Percentiles rank a stretch among this genome's conserved stretches.
Conservation (phyloP, 2,888 invertebrate species). For the Hirtodrosophila histrioides region DNA sequence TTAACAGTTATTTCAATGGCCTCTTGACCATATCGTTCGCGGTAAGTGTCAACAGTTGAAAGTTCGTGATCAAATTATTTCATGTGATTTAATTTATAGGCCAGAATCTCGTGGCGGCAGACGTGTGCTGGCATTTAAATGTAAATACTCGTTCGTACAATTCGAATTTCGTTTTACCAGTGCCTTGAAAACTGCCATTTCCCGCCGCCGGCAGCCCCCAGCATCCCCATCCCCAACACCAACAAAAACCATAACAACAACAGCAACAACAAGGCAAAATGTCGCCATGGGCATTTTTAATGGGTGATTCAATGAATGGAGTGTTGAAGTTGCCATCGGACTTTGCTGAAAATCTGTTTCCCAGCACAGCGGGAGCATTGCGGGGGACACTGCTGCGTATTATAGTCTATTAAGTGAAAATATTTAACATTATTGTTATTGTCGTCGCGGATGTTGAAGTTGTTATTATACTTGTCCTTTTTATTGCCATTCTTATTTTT, state of each 20-base stretch:
- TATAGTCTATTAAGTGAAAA: conserved; percentile 82
- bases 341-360: conserved; percentile 43
- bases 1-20: too few species aligned
- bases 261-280: conserved; percentile 53
- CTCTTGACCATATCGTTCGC: conserved; percentile 1
- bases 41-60: conserved; percentile 47
- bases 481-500: conserved; percentile 43
- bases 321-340: conserved; percentile 48
- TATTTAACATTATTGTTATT: conserved; percentile 64
- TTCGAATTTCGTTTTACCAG: conserved; percentile 17
- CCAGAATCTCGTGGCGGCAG: conserved; percentile 27
- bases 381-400: conserved; percentile 58
- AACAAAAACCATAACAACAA: conserved; percentile 31
- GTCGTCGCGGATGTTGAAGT: conserved; percentile 36
- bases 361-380: background rate
- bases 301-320: conserved; percentile 58
- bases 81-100: conserved; percentile 64
- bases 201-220: conserved; percentile 19
- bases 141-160: conserved; percentile 57
- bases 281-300: conserved; percentile 68
- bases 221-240: conserved; percentile 13
- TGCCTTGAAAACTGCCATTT: conserved; percentile 15
- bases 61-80: conserved; percentile 53
- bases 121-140: conserved; percentile 54
- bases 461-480: conserved; percentile 33